phyloP scores from a whole-genome alignment of 2,888 invertebrate genomes.

The Thysanoteuthis rhombus region DNA sequence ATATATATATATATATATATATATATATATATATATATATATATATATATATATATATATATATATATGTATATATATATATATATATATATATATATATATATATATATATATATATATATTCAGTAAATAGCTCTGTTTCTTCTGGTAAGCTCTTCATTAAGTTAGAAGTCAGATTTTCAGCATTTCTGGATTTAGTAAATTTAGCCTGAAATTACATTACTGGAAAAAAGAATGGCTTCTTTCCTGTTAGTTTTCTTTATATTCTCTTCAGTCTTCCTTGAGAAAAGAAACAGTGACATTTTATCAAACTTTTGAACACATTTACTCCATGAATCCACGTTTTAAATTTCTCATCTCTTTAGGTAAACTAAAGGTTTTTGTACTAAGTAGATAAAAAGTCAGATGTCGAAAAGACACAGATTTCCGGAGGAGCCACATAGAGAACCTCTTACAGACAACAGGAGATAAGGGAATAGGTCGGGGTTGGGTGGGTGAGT shows the following conservation, averaged over 20 bases:
- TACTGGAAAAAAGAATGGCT: neutral
- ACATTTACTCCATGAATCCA: neutral
- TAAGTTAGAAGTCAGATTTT: neutral
- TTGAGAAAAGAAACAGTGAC: neutral
- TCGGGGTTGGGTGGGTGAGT: neutral
- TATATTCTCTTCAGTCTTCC: neutral
- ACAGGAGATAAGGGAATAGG: neutral
- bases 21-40: neutral
- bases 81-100: neutral
- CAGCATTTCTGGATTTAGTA: neutral
- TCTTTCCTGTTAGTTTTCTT: neutral
- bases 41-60: neutral
- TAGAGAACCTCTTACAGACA: neutral
- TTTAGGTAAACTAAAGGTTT: neutral
- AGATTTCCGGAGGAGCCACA: neutral
- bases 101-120: neutral
- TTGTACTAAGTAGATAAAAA: neutral
- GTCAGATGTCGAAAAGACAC: neutral
- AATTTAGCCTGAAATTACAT: neutral
- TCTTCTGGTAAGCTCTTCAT: neutral
- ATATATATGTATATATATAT: neutral
- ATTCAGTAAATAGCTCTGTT: neutral
- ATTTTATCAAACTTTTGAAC: neutral
- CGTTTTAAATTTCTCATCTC: neutral
- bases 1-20: neutral